Conservation (phyloP, 2,113 vertebrate species). For the Pluvialis apricaria region DNA sequence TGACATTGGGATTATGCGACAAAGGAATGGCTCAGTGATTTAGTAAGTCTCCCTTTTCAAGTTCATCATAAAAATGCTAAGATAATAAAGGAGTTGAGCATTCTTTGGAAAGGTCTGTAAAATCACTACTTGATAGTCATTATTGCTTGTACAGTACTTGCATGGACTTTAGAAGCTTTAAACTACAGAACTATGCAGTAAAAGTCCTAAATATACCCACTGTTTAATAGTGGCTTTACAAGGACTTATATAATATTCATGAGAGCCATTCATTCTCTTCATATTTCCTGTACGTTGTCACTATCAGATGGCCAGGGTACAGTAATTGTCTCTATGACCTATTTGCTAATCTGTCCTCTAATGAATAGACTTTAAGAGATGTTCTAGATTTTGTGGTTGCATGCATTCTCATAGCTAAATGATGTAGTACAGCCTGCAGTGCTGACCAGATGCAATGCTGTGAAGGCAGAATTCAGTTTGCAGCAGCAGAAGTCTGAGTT, state of each 20-base stretch:
- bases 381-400: not conserved
- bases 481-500: not conserved
- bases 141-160: not conserved
- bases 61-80: not conserved
- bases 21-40: not conserved
- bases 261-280: not conserved
- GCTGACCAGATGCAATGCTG: not conserved
- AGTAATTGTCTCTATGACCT: not conserved
- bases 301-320: not conserved
- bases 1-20: not conserved
- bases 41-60: not conserved
- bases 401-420: not conserved
- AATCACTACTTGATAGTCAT: not conserved
- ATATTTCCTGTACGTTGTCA: not conserved
- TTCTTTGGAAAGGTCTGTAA: not conserved
- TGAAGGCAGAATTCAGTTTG: not conserved
- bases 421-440: not conserved
- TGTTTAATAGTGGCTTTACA: not conserved
- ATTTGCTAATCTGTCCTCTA: not conserved
- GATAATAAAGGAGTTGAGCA: not conserved
- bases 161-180: not conserved
- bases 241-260: not conserved
- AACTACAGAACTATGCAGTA: not conserved
- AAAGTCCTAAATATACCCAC: not conserved
- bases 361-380: not conserved